Conservation (phyloP, 2,888 invertebrate genomes). For the Ischnus inquisitorius region DNA sequence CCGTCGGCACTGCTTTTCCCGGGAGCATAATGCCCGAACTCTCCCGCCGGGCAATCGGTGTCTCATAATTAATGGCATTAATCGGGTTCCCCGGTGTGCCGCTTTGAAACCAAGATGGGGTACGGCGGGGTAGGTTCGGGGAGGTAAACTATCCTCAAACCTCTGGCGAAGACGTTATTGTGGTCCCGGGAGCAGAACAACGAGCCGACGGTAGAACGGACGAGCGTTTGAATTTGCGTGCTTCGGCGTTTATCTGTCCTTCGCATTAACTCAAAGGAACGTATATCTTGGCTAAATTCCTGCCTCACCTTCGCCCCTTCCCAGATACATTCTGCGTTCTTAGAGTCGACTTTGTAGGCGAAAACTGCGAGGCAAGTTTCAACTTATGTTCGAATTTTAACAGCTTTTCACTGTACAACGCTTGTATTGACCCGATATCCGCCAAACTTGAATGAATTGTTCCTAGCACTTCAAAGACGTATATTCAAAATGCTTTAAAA, state of each 20-base stretch:
- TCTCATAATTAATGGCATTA: constrained; percentile 71
- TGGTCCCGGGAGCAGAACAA: constrained; percentile 9
- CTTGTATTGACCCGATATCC: too few relatives aligned
- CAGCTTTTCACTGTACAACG: too few relatives aligned
- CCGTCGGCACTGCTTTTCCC: constrained; percentile 65
- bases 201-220: constrained; percentile 7
- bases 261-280: not conserved
- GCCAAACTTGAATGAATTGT: too few relatives aligned
- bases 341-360: too few relatives aligned
- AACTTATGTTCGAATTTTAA: too few relatives aligned
- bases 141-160: constrained; percentile 30
- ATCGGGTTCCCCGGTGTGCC: constrained; percentile 65
- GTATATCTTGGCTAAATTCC: not conserved
- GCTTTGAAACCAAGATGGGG: constrained; percentile 38
- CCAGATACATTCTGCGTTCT: too few relatives aligned
- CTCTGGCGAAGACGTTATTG: constrained; percentile 48
- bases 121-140: not conserved
- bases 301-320: not conserved
- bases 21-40: constrained; percentile 61
- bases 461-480: too few relatives aligned
- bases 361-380: too few relatives aligned
- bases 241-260: not conserved
- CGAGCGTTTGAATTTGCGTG: constrained; percentile 2
- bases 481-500: too few relatives aligned
- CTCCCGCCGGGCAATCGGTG: constrained; percentile 68